Conservation (phyloP, 2,888 invertebrate genomes). For the Itoplectis maculator region DNA sequence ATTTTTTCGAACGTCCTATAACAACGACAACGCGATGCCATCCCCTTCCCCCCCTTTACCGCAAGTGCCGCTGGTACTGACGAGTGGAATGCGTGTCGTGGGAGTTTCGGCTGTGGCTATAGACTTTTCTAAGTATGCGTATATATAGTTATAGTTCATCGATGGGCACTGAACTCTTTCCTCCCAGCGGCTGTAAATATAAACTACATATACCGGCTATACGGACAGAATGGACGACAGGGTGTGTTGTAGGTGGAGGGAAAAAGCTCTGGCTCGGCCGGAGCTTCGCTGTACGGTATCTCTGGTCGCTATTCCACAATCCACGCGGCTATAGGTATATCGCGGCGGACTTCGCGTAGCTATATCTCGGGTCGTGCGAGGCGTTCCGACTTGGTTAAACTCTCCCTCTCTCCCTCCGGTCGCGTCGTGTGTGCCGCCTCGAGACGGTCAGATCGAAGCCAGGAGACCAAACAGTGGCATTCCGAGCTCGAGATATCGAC, state of each 20-base stretch:
- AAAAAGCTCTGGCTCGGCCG: conserved; percentile 36
- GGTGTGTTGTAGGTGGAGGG: background rate
- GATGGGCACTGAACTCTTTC: conserved; percentile 59
- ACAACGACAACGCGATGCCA: background rate
- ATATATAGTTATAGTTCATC: conserved; percentile 38
- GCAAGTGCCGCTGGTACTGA: background rate
- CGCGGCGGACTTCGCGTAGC: background rate
- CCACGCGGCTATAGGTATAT: conserved; percentile 21
- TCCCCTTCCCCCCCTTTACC: background rate
- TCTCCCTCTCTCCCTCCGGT: conserved; percentile 24
- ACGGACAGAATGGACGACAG: background rate
- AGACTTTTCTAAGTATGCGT: conserved; percentile 43
- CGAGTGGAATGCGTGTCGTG: conserved; percentile 12
- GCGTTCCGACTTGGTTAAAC: conserved; percentile 54
- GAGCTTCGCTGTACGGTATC: conserved; percentile 20
- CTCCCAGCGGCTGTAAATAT: background rate
- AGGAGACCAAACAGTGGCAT: conserved; percentile 74
- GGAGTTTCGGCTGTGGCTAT: conserved; percentile 9
- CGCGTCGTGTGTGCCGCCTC: conserved; percentile 36
- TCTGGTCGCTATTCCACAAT: conserved; percentile 2
- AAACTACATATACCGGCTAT: conserved; percentile 21
- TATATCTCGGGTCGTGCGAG: conserved; percentile 28
- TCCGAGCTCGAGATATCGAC: conserved; percentile 76
- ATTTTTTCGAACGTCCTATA: background rate
- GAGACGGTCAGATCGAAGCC: conserved; percentile 68